phyloP scores from a whole-genome alignment of 2,888 invertebrate genomes.

The Dryocosmus kuriphilus region DNA sequence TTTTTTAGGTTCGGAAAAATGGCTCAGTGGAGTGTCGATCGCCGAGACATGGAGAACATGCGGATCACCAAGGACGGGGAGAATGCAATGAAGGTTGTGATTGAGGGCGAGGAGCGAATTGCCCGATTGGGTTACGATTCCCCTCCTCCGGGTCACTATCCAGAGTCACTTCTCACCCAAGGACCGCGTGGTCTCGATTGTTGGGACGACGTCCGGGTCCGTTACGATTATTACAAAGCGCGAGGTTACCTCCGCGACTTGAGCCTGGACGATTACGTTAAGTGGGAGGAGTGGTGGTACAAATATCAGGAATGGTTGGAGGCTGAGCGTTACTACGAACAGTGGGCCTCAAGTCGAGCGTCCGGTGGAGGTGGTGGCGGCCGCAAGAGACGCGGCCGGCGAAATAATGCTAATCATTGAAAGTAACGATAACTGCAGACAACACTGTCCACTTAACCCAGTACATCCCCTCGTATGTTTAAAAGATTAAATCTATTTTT shows the following conservation, averaged over 20 bases:
- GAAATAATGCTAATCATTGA: constrained; percentile 67
- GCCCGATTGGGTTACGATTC: constrained; percentile 80
- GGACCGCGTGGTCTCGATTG: constrained; percentile 87
- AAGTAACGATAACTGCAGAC: constrained; percentile 31
- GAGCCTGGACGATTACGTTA: constrained; percentile 89
- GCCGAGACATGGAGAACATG: constrained; percentile 92
- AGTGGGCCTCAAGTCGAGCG: constrained; percentile 80
- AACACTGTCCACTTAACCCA: not conserved
- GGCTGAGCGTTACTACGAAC: constrained; percentile 87
- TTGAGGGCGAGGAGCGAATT: constrained; percentile 81
- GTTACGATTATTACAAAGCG: constrained; percentile 94
- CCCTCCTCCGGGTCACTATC: constrained; percentile 86
- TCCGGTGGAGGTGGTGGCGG: constrained; percentile 76
- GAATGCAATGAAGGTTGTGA: constrained; percentile 85
- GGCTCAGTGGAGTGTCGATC: constrained; percentile 93
- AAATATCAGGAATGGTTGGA: constrained; percentile 95
- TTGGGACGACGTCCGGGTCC: constrained; percentile 93
- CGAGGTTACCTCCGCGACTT: constrained; percentile 90
- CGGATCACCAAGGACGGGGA: constrained; percentile 89
- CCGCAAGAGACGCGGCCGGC: constrained; percentile 72
- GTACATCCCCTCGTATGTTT: no score
- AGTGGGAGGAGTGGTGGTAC: constrained; percentile 98
- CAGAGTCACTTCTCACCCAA: constrained; percentile 86
- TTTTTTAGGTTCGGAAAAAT: constrained; percentile 88
- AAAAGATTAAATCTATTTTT: not conserved